Evolutionary conservation across 2,113 vertebrate genomes (phyloP).

Genomic region (Corapipo altera): DNA sequence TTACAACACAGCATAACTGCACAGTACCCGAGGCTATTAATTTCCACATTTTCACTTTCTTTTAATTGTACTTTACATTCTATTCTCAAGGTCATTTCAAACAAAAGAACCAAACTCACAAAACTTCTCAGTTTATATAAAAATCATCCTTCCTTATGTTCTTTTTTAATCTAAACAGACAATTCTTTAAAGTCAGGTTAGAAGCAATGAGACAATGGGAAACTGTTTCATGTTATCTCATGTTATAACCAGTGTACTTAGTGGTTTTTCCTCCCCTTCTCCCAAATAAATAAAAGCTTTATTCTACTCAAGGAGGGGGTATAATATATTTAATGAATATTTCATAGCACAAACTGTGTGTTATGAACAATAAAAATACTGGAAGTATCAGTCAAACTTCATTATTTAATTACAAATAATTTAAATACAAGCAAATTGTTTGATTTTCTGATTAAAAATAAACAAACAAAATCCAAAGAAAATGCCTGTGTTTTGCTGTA

Average conservation of each 20-base stretch:
- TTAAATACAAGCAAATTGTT: not conserved
- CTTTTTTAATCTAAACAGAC: not conserved
- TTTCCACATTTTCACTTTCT: not conserved
- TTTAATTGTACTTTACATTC: not conserved
- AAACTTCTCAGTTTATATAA: not conserved
- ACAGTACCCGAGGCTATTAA: not conserved
- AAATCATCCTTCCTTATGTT: not conserved
- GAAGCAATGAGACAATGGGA: not conserved
- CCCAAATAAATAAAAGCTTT: not conserved
- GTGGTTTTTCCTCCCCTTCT: not conserved
- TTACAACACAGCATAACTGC: not conserved
- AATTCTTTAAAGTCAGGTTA: not conserved
- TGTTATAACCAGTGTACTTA: not conserved
- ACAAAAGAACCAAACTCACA: rapidly evolving
- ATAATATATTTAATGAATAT: not conserved
- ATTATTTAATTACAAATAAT: not conserved
- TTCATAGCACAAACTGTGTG: not conserved
- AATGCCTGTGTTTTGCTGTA: not conserved
- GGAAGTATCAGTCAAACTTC: not conserved
- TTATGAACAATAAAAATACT: not conserved
- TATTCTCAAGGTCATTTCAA: not conserved
- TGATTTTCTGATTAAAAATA: not conserved
- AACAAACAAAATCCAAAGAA: not conserved
- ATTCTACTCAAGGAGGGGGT: not conserved
- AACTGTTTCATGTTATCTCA: not conserved